Evolutionary conservation across 2,888 invertebrate species (phyloP), one percentile per base, ranked within the genome.

Genomic region (Rosalia funebris): DNA sequence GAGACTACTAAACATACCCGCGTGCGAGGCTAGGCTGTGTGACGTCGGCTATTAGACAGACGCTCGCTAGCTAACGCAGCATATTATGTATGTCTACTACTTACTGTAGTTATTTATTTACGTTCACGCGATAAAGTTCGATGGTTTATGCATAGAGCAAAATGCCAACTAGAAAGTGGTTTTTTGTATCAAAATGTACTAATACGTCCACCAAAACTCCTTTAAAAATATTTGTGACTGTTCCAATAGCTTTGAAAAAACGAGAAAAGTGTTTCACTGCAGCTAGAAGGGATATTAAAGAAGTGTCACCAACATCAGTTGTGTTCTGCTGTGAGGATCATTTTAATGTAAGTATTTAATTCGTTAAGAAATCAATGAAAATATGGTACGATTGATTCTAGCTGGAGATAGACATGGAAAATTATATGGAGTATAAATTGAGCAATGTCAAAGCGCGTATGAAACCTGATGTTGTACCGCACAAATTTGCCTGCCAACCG

Each of bases 371-470:
- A 25, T 25, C 3, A 25, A 25, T 25, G 9, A 25, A 9, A 25
- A 25, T 25, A 25, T 25, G 25, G 3, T 5, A 3, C 25, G 25
- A 5, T 25, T 25, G 25, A 25, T 3, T 25, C 3, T 25, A 25
- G 25, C 25, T 25, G 25, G 25, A 25, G 9, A 25, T 3, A 3
- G 25, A 25, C 9, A 25, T 25, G 25, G 25, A 25, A 25, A 25
- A 25, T 25, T 25, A 25, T 25, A 25, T 25, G 25, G 45, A 32
- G 14, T 32, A 42, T 19, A 42, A 42, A 17, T 19, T 17, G 42
- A 42, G 42, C 42, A 42, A 19, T 19, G 42, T 42, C 42, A 42
- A n/a, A 42, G 42, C 42, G 11, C 42, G 42, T 19, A 42, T 42
- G 42, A 42, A 42, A 42, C 20, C 19, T 42, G n/a, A 19, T 42